phyloP scores from a whole-genome alignment of 2,888 invertebrate genomes.

The Athrips mouffetella region DNA sequence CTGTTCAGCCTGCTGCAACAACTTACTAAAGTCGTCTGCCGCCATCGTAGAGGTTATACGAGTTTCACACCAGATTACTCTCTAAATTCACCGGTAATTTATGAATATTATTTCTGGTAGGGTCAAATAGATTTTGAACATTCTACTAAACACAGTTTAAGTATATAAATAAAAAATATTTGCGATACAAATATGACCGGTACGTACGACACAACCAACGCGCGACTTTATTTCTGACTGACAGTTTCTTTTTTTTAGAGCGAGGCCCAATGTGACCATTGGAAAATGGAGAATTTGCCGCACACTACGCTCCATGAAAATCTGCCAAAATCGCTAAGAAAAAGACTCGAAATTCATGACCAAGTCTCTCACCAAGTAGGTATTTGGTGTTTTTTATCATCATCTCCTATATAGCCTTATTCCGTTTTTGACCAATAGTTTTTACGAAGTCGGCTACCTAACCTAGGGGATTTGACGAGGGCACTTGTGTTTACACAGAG shows the following conservation, averaged over 20 bases:
- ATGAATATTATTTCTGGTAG: background rate
- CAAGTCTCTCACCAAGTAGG: too few relatives aligned
- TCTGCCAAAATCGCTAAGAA: too few relatives aligned
- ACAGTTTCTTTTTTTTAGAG: background rate
- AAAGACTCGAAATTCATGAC: too few relatives aligned
- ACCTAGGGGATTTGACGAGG: too few relatives aligned
- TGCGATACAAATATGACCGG: background rate
- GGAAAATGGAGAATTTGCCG: too few relatives aligned
- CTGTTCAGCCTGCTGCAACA: constrained; percentile 94
- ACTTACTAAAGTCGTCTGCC: constrained; percentile 87
- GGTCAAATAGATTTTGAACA: background rate
- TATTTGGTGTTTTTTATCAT: too few relatives aligned
- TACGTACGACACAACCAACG: background rate
- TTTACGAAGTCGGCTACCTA: too few relatives aligned
- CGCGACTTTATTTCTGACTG: background rate
- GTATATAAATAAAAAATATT: background rate
- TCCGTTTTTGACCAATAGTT: too few relatives aligned
- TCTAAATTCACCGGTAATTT: background rate
- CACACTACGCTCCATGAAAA: too few relatives aligned
- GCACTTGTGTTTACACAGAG: too few relatives aligned
- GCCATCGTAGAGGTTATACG: constrained; percentile 59
- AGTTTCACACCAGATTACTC: background rate
- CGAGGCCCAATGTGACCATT: background rate
- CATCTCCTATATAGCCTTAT: too few relatives aligned
- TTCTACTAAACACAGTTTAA: too few relatives aligned